Percentiles rank a stretch among this genome's conserved stretches.
These are phyloP conservation scores for Tonatia bakeri DNA, from an alignment of 2,113 vertebrate genomes.

Conservation along the genomic window DNA sequence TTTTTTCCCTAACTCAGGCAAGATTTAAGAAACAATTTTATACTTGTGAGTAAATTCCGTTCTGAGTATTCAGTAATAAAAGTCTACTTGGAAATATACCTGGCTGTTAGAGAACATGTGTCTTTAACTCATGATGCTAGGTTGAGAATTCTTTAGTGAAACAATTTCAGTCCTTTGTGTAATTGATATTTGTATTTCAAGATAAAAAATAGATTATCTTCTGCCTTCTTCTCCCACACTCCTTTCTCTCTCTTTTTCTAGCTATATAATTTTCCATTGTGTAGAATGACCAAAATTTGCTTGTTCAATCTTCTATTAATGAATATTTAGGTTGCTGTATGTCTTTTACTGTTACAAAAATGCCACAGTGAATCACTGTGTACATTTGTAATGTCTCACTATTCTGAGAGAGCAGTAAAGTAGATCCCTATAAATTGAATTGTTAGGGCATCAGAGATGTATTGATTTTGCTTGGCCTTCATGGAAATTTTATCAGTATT, in stretches of 20 bases:
- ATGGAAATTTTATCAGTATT: neutral
- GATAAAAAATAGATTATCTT: neutral
- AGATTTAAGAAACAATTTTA: slow-evolving; percentile 1
- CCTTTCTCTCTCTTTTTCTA: neutral
- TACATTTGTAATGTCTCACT: neutral
- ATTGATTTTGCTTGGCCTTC: neutral
- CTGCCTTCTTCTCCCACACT: neutral
- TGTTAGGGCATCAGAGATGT: neutral
- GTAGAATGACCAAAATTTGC: neutral
- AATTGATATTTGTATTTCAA: slow-evolving; percentile 19
- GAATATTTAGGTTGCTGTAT: neutral
- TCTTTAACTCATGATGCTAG: neutral
- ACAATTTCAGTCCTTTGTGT: neutral
- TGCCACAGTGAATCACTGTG: neutral
- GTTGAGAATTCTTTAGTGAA: neutral
- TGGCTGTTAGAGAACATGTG: neutral
- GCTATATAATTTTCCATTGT: neutral
- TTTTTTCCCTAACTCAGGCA: neutral
- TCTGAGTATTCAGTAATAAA: neutral
- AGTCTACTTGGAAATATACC: slow-evolving; percentile 14
- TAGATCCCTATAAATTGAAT: neutral
- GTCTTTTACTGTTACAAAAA: neutral
- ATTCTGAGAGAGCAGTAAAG: neutral
- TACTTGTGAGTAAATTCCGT: neutral
- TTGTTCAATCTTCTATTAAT: neutral